phyloP scores from a whole-genome alignment of 2,888 invertebrate genomes.

The Pimpla rufipes region DNA sequence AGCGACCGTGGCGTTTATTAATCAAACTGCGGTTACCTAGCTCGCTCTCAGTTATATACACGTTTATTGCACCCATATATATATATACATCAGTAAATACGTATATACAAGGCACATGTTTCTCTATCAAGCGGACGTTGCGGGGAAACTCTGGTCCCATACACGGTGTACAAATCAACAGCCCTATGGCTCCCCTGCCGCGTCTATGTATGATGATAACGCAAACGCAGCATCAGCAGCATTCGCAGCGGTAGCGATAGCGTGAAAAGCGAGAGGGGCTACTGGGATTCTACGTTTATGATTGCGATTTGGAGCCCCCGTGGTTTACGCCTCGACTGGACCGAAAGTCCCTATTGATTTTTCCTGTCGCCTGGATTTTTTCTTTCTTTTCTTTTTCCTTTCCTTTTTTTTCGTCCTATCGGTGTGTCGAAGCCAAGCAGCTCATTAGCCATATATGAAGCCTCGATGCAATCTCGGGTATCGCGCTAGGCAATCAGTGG shows the following conservation, averaged over 20 bases:
- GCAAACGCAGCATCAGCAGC: conserved; percentile 40
- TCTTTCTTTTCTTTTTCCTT: neutral
- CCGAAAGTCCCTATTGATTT: conserved; percentile 6
- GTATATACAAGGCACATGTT: conserved; percentile 27
- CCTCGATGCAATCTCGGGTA: conserved; percentile 39
- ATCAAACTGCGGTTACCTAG: conserved; percentile 46
- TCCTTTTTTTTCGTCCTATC: neutral
- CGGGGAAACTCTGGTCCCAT: conserved; percentile 58
- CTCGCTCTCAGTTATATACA: conserved; percentile 5
- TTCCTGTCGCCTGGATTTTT: neutral
- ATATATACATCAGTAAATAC: conserved; percentile 4
- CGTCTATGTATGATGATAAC: conserved; percentile 21
- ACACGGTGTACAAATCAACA: conserved; percentile 22
- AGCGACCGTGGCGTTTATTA: conserved; percentile 55
- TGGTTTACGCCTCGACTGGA: neutral
- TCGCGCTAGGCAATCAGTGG: conserved; percentile 31
- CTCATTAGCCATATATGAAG: conserved; percentile 28
- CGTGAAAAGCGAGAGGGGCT: conserved; percentile 39
- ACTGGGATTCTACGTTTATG: neutral
- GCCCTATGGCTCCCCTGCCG: conserved; percentile 28
- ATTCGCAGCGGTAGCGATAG: conserved; percentile 41
- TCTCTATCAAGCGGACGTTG: conserved; percentile 69
- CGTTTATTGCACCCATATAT: conserved; percentile 5
- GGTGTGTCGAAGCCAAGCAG: conserved; percentile 45
- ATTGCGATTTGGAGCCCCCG: neutral